These are phyloP conservation scores for Coptotermes formosanus DNA, from an alignment of 1,140 invertebrate species.

Conservation along the genomic window DNA sequence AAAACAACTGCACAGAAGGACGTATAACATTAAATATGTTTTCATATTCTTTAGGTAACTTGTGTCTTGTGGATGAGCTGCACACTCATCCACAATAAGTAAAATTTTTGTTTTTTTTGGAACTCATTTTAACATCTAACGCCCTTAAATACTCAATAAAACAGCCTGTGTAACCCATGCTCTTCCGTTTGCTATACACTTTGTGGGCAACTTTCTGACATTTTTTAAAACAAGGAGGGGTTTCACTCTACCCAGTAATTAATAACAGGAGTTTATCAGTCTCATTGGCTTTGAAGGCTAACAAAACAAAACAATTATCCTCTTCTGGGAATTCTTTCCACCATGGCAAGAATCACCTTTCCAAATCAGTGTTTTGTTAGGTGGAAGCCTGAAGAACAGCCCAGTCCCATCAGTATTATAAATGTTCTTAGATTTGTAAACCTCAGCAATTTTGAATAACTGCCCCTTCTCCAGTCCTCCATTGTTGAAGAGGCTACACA, in stretches of 20 bases:
- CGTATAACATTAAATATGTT: conserved; percentile 42
- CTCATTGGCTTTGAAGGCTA: conserved; percentile 41
- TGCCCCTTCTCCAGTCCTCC: too few relatives aligned
- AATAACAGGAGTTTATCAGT: conserved; percentile 41
- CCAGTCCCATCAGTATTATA: conserved; percentile 45
- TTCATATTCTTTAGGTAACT: conserved; percentile 38
- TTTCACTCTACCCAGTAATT: conserved; percentile 42
- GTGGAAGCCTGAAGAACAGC: conserved; percentile 41
- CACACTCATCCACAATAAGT: conserved; percentile 43
- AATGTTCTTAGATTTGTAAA: conserved; percentile 37
- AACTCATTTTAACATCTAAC: not conserved
- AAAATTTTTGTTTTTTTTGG: conserved; percentile 38
- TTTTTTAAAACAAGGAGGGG: conserved; percentile 42
- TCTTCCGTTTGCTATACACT: conserved; percentile 37
- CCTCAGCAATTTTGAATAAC: not conserved
- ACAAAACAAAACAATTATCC: conserved; percentile 43
- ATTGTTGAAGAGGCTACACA: too few relatives aligned
- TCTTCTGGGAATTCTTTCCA: conserved; percentile 35
- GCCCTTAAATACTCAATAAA: conserved; percentile 28
- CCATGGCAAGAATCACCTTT: conserved; percentile 38
- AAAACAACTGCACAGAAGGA: too few relatives aligned
- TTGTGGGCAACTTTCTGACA: not conserved
- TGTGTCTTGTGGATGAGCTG: conserved; percentile 36
- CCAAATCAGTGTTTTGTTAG: conserved; percentile 37
- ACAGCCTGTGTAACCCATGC: conserved; percentile 43